Base-by-base conservation (phyloP, 92 coral and sea anemone species). In the Palythoa grandis region DNA sequence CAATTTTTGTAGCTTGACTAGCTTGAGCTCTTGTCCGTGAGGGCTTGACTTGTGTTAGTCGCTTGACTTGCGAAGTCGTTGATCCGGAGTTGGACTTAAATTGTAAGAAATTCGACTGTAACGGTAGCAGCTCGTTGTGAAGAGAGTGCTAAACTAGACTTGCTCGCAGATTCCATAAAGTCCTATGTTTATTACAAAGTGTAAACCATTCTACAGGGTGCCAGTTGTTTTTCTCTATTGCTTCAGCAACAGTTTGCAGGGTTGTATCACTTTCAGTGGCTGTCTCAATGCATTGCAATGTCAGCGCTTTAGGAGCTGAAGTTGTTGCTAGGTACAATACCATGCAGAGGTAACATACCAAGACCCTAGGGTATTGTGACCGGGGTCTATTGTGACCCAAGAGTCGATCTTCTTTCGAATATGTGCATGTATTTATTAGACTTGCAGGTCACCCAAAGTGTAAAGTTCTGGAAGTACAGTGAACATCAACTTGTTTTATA, bases 191-290 rank as follows among this genome's bases (percentile, higher is more conserved):
- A n/a, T n/a, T n/a, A n/a, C n/a, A n/a, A n/a, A n/a, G n/a, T n/a
- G n/a, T n/a, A n/a, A n/a, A n/a, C n/a, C n/a, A n/a, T n/a, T n/a
- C n/a, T n/a, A n/a, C n/a, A 22, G 38, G 20, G 74, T 58, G 83
- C 92, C 90, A 91, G 88, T 86, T 92, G 67, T 88, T 88, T 71
- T 54, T 92, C 61, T 22, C 25, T 11, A 92, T 77, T 9, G 93
- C 91, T 70, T 92, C 86, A 11, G 89, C 68, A 53, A 92, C 84
- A 13, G 66, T 86, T 35, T 90, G 83, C 3, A 90, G 82, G 78
- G 93, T 90, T 6, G 79, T 29, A 50, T 90, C 95, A 4, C 24
- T 13, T 88, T 86, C 52, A 56, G 92, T 89, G 17, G 88, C 89
- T 56, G 52, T 56, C 52, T 89, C 88, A 37, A 87, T 86, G 20